These are phyloP conservation scores for Elysia chlorotica DNA, from an alignment of 1,140 invertebrate genomes.

Conservation along the genomic window DNA sequence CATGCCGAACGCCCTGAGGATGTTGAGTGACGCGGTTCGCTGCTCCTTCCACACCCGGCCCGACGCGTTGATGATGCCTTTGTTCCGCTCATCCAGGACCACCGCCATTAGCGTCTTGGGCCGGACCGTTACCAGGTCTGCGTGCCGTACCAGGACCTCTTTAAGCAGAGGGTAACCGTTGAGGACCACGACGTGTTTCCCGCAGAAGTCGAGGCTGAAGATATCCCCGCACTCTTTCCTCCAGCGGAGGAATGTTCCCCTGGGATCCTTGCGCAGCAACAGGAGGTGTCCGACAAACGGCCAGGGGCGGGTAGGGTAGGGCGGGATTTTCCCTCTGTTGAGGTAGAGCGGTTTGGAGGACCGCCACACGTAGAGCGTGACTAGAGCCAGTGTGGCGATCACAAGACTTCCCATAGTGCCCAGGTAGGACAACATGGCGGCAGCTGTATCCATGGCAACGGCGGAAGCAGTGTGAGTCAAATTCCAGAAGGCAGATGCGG, in stretches of 20 bases:
- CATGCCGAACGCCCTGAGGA: conserved; percentile 78
- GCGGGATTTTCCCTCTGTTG: not conserved
- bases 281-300: not conserved
- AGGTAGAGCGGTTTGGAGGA: not conserved
- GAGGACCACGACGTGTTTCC: not conserved
- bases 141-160: not conserved
- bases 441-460: not conserved
- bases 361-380: not conserved
- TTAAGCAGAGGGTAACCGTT: not conserved
- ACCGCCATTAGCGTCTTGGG: not conserved
- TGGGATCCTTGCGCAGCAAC: not conserved
- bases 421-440: not conserved
- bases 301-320: not conserved
- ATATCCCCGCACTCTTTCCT: not conserved
- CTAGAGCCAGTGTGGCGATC: not conserved
- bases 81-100: not conserved
- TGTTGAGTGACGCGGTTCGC: conserved; percentile 73
- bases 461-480: not conserved
- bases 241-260: not conserved
- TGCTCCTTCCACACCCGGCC: conserved; percentile 83
- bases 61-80: conserved; percentile 65
- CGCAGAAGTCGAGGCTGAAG: not conserved
- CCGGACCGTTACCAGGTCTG: not conserved
- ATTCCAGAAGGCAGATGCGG: not conserved
- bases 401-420: not conserved